A percentile compares a stretch with the other conserved stretches of the same genome.
phyloP scores from a whole-genome alignment of 1,140 invertebrate species.

The Pteromalus puparum region DNA sequence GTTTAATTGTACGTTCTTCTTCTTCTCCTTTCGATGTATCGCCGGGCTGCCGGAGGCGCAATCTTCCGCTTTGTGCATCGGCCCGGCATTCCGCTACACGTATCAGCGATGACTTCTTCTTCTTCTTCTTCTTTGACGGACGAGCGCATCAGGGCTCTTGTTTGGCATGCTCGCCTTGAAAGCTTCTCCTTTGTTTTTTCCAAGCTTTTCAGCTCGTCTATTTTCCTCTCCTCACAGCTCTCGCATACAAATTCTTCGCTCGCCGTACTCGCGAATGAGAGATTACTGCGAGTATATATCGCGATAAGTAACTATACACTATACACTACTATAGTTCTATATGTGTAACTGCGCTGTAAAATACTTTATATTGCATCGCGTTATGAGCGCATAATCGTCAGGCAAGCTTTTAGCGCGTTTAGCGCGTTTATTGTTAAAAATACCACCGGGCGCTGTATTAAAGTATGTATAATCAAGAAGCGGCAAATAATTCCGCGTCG shows the following conservation, averaged over 20 bases:
- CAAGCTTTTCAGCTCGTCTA: neutral
- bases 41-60: neutral
- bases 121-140: neutral
- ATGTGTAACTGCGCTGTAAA: too few species aligned
- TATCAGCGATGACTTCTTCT: neutral
- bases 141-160: neutral
- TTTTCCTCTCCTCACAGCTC: neutral
- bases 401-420: too few species aligned
- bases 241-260: neutral
- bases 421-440: too few species aligned
- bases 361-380: too few species aligned
- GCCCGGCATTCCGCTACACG: neutral
- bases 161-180: neutral
- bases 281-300: neutral
- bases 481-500: too few species aligned
- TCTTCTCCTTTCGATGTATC: neutral
- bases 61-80: neutral
- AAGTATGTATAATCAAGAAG: too few species aligned
- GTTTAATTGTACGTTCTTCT: constrained; percentile 22
- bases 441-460: too few species aligned
- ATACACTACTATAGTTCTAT: too few species aligned
- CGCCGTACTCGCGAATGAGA: neutral
- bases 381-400: too few species aligned
- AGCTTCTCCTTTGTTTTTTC: neutral
- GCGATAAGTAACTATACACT: too few species aligned